Evolutionary conservation across 1,140 invertebrate species (phyloP).

Genomic region (Trichonephila inaurata): DNA sequence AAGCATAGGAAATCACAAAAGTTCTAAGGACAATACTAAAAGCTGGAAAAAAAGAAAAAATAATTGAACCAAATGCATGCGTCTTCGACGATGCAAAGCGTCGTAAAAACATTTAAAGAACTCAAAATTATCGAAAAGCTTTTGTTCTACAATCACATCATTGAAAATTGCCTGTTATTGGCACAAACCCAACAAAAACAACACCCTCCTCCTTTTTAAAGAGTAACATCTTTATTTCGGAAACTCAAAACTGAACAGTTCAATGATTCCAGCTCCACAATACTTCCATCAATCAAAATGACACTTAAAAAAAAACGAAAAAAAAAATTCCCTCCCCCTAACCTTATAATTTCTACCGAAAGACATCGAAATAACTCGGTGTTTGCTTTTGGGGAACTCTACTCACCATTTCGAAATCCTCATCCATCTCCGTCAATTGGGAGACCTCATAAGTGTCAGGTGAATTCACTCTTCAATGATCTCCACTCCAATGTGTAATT

Average conservation of each 20-base stretch:
- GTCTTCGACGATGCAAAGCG: no score
- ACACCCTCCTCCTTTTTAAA: neutral
- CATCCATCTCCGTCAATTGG: slow-evolving; percentile 24
- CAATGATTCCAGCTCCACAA: neutral
- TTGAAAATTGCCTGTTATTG: no score
- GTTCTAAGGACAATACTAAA: no score
- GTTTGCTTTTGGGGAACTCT: neutral
- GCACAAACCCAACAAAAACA: no score
- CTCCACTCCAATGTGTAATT: neutral
- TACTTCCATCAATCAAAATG: neutral
- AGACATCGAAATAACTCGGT: neutral
- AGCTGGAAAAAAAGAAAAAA: no score
- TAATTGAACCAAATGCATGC: no score
- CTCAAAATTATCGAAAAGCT: no score
- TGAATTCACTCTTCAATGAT: neutral
- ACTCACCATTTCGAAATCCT: neutral
- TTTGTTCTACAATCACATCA: no score
- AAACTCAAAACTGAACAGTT: neutral
- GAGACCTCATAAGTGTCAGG: neutral
- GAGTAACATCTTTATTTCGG: neutral
- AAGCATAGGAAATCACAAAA: no score
- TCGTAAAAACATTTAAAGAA: no score
- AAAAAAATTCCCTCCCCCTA: neutral
- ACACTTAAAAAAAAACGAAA: neutral
- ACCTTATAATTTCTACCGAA: neutral